phyloP scores from a whole-genome alignment of 2,797 vertebrate genomes.

The Sebastes umbrosus region DNA sequence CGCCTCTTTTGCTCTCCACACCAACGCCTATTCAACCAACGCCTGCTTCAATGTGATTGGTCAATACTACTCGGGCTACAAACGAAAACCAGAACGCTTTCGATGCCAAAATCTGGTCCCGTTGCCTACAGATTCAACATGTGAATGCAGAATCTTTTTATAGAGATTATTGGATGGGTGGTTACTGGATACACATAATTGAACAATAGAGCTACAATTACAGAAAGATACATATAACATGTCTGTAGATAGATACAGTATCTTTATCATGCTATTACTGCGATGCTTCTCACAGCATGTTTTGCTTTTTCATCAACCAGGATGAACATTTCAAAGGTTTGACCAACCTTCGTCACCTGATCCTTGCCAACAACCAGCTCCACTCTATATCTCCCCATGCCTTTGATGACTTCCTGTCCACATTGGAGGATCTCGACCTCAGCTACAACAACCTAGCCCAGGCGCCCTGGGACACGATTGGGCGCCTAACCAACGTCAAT shows the following conservation, averaged over 20 bases:
- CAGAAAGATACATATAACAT: neutral
- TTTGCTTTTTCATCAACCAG: slow-evolving; percentile 38
- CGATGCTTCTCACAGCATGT: neutral
- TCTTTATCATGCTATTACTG: neutral
- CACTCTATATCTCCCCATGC: slow-evolving; percentile 85
- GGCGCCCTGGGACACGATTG: slow-evolving; percentile 88
- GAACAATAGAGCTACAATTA: neutral
- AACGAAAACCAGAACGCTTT: too few species aligned
- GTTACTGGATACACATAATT: neutral
- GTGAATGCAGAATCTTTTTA: too few species aligned
- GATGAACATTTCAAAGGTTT: slow-evolving; percentile 90
- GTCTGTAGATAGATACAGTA: neutral
- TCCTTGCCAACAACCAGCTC: slow-evolving; percentile 90
- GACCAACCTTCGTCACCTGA: slow-evolving; percentile 88
- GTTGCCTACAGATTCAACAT: too few species aligned
- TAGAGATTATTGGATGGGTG: neutral
- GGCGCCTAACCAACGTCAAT: slow-evolving; percentile 87
- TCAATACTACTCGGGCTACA: too few species aligned
- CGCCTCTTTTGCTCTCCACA: too few species aligned
- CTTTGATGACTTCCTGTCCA: slow-evolving; percentile 88
- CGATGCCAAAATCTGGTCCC: too few species aligned
- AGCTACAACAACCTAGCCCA: slow-evolving; percentile 90
- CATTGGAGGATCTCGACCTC: slow-evolving; percentile 89
- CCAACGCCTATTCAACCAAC: too few species aligned
- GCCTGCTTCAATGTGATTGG: too few species aligned